phyloP scores from a whole-genome alignment of 2,888 invertebrate species.

The Harpalus rufipes region DNA sequence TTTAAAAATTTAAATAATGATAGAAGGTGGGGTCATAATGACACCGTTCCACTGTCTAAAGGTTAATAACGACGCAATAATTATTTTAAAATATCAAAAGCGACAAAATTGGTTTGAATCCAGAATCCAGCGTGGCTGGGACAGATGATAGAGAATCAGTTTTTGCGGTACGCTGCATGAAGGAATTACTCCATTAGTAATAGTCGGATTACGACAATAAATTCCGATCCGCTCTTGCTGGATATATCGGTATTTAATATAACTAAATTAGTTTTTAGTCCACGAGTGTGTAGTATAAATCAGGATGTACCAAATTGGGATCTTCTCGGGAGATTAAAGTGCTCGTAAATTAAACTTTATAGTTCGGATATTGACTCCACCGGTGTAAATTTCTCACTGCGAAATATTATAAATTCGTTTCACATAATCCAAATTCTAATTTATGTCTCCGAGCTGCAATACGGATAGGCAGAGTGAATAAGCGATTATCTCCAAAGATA shows the following conservation, averaged over 20 bases:
- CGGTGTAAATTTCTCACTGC: conserved; percentile 54
- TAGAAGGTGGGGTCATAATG: no score
- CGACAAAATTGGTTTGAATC: no score
- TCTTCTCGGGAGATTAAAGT: conserved; percentile 63
- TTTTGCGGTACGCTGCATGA: neutral
- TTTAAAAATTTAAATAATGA: no score
- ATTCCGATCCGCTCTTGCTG: conserved; percentile 28
- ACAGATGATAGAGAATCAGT: no score
- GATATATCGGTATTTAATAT: conserved; percentile 66
- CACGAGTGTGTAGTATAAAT: conserved; percentile 65
- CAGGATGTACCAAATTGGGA: conserved; percentile 66
- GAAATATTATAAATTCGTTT: conserved; percentile 65
- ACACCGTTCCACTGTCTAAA: no score
- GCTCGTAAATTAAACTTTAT: conserved; percentile 65
- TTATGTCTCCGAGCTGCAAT: conserved; percentile 49
- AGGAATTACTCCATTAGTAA: conserved; percentile 65
- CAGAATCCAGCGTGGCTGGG: no score
- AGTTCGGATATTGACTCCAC: conserved; percentile 63
- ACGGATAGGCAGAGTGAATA: conserved; percentile 27
- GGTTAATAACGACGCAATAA: no score
- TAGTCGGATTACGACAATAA: conserved; percentile 63
- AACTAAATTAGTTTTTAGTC: conserved; percentile 67
- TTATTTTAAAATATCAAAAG: no score
- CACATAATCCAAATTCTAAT: conserved; percentile 66
- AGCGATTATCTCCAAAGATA: conserved; percentile 48